Conservation (phyloP, 2,113 vertebrate genomes). For the Formicarius rufipectus region DNA sequence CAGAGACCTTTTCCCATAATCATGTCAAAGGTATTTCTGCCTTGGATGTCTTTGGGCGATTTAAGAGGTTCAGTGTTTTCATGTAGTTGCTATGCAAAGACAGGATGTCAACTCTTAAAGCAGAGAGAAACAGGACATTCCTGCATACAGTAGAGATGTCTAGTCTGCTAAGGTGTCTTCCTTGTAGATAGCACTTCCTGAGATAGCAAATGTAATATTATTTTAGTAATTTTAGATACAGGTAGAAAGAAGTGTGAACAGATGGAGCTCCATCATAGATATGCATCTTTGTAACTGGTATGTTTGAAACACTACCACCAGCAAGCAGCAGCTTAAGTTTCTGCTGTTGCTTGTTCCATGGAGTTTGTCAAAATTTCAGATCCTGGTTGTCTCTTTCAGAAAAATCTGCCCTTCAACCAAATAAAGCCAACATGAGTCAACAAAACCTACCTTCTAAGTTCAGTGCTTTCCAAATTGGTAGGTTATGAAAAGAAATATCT, state of each 20-base stretch:
- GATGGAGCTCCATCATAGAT: neutral
- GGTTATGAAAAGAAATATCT: neutral
- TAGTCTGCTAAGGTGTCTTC: neutral
- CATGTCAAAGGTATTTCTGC: neutral
- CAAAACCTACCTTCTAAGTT: neutral
- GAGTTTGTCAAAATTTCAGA: neutral
- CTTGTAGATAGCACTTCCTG: neutral
- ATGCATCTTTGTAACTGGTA: neutral
- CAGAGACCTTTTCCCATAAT: neutral
- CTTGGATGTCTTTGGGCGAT: neutral
- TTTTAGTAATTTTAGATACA: neutral
- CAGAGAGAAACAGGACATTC: neutral
- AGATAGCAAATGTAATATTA: neutral
- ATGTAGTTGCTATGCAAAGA: neutral
- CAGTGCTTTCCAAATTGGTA: neutral
- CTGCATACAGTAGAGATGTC: neutral
- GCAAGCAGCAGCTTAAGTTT: neutral
- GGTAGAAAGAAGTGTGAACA: neutral
- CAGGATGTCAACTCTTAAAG: slow-evolving; percentile 23
- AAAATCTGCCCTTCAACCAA: neutral
- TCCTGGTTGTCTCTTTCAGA: neutral
- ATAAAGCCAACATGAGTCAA: neutral
- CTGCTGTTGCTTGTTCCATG: neutral
- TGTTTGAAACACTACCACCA: neutral
- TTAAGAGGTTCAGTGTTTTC: neutral